These are phyloP conservation scores for Mesorhabditis belari DNA, from an alignment of 2,888 invertebrate genomes.

Conservation along the genomic window DNA sequence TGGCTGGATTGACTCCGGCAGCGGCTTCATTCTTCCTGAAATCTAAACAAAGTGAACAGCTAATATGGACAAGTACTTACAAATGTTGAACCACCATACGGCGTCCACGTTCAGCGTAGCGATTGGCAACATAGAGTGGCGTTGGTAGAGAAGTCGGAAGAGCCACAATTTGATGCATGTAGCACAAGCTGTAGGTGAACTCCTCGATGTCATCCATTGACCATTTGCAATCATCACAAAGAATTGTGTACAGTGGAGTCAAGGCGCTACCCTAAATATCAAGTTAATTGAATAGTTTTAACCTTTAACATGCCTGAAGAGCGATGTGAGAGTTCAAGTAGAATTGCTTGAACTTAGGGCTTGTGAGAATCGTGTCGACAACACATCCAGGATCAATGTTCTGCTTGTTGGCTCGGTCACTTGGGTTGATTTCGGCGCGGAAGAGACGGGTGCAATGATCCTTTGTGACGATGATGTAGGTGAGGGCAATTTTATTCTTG, in stretches of 20 bases:
- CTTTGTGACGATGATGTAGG: conserved; percentile 36
- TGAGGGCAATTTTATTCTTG: conserved; percentile 17
- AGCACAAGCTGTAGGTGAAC: conserved; percentile 32
- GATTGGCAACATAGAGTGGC: conserved; percentile 41
- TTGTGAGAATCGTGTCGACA: conserved; percentile 30
- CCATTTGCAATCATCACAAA: conserved; percentile 31
- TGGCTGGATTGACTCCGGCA: too few relatives aligned
- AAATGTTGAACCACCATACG: background rate
- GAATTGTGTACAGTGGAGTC: conserved; percentile 43
- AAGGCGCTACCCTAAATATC: conserved; percentile 43
- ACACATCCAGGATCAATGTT: conserved; percentile 43
- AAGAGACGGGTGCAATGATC: conserved; percentile 34
- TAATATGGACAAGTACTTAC: too few relatives aligned
- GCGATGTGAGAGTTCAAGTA: conserved; percentile 44
- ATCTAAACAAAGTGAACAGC: too few relatives aligned
- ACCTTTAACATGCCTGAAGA: conserved; percentile 39
- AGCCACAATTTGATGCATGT: conserved; percentile 42
- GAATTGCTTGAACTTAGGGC: conserved; percentile 40
- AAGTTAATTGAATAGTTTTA: background rate
- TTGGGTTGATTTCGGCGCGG: conserved; percentile 4
- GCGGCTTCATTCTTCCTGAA: too few relatives aligned
- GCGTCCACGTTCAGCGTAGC: conserved; percentile 40
- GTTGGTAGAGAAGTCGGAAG: conserved; percentile 36
- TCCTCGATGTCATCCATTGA: conserved; percentile 34
- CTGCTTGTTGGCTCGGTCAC: conserved; percentile 17